Evolutionary conservation across 1,140 invertebrate species (phyloP).

Genomic region (Drosophila fuyamai): DNA sequence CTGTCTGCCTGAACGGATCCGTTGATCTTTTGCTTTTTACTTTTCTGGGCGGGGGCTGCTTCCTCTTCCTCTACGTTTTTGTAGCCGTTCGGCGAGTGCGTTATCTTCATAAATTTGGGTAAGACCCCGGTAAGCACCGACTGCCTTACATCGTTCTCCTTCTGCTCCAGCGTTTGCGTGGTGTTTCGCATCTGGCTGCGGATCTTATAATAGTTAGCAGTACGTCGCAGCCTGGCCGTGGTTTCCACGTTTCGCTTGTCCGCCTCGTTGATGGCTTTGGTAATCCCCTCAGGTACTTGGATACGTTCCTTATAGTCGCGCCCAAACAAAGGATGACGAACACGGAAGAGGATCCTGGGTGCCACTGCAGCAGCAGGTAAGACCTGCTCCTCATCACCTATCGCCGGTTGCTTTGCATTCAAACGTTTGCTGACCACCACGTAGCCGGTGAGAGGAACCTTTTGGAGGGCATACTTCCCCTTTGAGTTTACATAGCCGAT

Average conservation of each 20-base stretch:
- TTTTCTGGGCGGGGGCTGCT: neutral
- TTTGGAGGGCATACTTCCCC: slow-evolving; percentile 29
- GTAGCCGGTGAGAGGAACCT: slow-evolving; percentile 29
- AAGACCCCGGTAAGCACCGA: slow-evolving; percentile 57
- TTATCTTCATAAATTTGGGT: slow-evolving; percentile 41
- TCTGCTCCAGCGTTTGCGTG: slow-evolving; percentile 50
- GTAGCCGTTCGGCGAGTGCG: neutral
- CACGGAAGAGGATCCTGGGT: slow-evolving; percentile 12
- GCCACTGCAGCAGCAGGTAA: slow-evolving; percentile 14
- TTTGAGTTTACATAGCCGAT: slow-evolving; percentile 55
- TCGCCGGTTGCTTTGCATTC: slow-evolving; percentile 11
- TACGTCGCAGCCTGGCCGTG: neutral
- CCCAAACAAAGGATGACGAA: slow-evolving; percentile 67
- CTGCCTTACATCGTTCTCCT: slow-evolving; percentile 60
- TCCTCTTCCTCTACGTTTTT: neutral
- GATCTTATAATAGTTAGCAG: slow-evolving; percentile 49
- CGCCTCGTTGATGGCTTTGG: slow-evolving; percentile 16
- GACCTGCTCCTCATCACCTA: neutral
- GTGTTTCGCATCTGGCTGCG: slow-evolving; percentile 27
- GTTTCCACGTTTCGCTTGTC: slow-evolving; percentile 4
- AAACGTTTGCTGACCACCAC: slow-evolving; percentile 51
- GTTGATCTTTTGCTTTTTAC: slow-evolving; percentile 2
- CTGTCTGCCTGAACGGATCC: neutral
- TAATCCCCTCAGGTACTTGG: slow-evolving; percentile 22
- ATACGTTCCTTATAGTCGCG: slow-evolving; percentile 46